phyloP scores from a whole-genome alignment of 2,113 vertebrate genomes.

The Osmerus eperlanus region DNA sequence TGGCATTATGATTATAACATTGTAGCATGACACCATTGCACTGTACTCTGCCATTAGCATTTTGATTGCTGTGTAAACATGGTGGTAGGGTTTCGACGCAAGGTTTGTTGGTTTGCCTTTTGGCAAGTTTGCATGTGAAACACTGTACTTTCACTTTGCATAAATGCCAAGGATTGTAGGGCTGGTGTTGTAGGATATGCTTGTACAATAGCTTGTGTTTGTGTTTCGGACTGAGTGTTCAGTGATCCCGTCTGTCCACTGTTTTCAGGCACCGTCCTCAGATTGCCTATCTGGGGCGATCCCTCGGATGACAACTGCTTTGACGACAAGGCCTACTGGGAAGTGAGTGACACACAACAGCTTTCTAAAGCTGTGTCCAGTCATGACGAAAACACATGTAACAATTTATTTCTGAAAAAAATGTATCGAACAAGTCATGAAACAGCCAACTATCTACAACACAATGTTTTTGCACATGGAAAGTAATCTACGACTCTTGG shows the following conservation, averaged over 20 bases:
- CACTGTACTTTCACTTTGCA: background rate
- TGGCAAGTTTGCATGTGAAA: background rate
- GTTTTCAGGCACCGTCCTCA: slow-evolving; percentile 82
- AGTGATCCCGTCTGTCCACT: slow-evolving; percentile 4
- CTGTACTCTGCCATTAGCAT: too few species aligned
- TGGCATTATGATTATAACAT: too few species aligned
- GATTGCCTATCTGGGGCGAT: slow-evolving; percentile 89
- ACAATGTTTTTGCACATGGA: background rate
- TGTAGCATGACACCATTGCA: too few species aligned
- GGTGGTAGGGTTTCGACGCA: too few species aligned
- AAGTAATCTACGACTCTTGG: background rate
- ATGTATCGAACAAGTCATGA: too few species aligned
- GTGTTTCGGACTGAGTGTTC: background rate
- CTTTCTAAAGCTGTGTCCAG: too few species aligned
- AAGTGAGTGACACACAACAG: slow-evolving; percentile 73
- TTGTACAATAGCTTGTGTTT: background rate
- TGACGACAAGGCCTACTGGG: slow-evolving; percentile 89
- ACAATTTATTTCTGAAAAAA: too few species aligned
- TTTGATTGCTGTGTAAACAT: too few species aligned
- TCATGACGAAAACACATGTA: too few species aligned
- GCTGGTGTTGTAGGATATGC: background rate
- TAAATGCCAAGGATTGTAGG: background rate
- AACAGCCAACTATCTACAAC: too few species aligned
- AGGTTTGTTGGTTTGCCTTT: too few species aligned
- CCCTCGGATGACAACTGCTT: slow-evolving; percentile 87